Evolutionary conservation across 2,113 vertebrate genomes (phyloP).

Genomic region (Dolichallabes microphthalmus): DNA sequence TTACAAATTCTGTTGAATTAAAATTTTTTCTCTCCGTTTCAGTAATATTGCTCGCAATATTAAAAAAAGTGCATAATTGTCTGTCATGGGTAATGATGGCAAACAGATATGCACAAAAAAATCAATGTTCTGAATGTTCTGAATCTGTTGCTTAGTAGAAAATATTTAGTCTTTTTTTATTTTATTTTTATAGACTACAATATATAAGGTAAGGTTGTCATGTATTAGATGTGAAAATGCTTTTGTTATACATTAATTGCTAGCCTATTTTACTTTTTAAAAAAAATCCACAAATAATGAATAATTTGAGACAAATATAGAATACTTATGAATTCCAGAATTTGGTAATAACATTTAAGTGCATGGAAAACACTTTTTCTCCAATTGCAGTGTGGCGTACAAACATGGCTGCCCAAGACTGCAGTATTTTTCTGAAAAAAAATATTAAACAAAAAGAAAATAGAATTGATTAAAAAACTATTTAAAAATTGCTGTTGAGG

Average conservation of each 20-base stretch:
- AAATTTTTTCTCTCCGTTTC: conserved; percentile 34
- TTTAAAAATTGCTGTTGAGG: too few species aligned
- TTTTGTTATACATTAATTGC: not conserved
- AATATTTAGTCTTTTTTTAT: conserved; percentile 5
- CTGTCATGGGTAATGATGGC: conserved; percentile 40
- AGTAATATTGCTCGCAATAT: conserved; percentile 44
- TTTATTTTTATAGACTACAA: not conserved
- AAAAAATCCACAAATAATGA: too few species aligned
- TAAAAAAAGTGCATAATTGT: conserved; percentile 27
- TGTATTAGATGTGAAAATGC: not conserved
- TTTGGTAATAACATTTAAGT: not conserved
- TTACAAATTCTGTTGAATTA: conserved; percentile 59
- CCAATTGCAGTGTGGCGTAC: not conserved
- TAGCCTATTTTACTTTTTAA: too few species aligned
- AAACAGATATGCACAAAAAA: conserved; percentile 51
- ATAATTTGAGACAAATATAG: not conserved
- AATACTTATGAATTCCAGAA: not conserved
- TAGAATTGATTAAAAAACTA: too few species aligned
- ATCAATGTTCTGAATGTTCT: conserved; percentile 24
- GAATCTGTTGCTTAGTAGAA: conserved; percentile 27
- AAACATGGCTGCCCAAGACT: not conserved
- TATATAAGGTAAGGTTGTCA: not conserved
- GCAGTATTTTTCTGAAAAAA: too few species aligned
- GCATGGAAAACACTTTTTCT: too few species aligned
- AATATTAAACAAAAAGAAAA: too few species aligned